Evolutionary conservation across 2,113 vertebrate genomes (phyloP).

Genomic region (Ascaphus truei): DNA sequence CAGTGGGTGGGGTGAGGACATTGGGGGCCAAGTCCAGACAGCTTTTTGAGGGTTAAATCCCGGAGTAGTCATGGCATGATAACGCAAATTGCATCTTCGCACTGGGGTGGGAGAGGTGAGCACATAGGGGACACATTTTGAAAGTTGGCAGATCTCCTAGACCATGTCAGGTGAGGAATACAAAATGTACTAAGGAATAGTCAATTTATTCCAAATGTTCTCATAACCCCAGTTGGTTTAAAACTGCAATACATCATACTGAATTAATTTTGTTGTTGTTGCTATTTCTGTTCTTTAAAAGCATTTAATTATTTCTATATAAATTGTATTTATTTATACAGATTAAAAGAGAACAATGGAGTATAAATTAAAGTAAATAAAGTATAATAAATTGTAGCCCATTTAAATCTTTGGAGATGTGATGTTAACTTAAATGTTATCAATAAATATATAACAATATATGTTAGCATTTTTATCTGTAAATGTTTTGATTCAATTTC

Average conservation of each 20-base stretch:
- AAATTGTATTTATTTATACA: neutral
- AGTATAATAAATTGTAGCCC: neutral
- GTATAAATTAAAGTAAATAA: neutral
- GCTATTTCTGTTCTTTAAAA: neutral
- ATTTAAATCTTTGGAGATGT: neutral
- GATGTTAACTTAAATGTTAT: neutral
- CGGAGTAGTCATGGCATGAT: too few species aligned
- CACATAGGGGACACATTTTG: too few species aligned
- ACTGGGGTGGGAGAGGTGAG: too few species aligned
- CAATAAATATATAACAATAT: neutral
- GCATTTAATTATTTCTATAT: neutral
- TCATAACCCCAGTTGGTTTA: neutral
- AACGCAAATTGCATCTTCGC: too few species aligned
- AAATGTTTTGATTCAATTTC: too few species aligned
- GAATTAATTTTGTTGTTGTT: neutral
- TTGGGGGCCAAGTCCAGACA: too few species aligned
- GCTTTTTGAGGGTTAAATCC: too few species aligned
- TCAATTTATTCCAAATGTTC: neutral
- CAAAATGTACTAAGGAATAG: neutral
- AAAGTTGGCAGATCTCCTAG: too few species aligned
- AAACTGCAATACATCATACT: neutral
- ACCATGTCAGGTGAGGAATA: too few species aligned
- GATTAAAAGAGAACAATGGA: neutral
- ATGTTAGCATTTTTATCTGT: neutral
- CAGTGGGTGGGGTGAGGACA: too few species aligned